Conservation (phyloP, 2,113 vertebrate genomes). For the Urocynchramus pylzowi region DNA sequence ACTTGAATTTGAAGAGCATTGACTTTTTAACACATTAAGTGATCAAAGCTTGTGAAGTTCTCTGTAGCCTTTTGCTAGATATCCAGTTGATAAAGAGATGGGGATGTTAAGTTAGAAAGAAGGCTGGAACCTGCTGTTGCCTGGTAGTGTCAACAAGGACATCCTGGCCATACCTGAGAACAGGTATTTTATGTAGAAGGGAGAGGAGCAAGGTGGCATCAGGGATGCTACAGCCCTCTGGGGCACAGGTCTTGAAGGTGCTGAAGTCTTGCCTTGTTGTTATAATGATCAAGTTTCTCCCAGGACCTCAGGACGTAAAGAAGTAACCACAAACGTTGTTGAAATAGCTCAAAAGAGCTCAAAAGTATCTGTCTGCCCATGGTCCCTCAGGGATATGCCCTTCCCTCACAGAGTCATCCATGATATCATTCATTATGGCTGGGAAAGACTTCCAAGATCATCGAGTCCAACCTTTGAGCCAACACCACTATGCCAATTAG, state of each 20-base stretch:
- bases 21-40: neutral
- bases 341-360: neutral
- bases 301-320: neutral
- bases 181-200: neutral
- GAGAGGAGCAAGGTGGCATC: neutral
- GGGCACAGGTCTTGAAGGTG: neutral
- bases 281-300: neutral
- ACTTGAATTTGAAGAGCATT: neutral
- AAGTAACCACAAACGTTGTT: neutral
- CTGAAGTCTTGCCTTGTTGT: neutral
- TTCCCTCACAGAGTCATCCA: neutral
- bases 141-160: neutral
- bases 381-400: neutral
- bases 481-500: neutral
- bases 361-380: neutral
- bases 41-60: neutral
- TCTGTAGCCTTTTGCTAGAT: neutral
- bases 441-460: neutral
- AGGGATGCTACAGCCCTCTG: neutral
- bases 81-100: neutral
- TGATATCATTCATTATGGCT: neutral
- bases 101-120: neutral
- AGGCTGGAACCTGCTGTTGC: neutral
- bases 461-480: fast-evolving
- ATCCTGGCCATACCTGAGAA: neutral